Percentiles rank a stretch among this genome's conserved stretches.
These are phyloP conservation scores for Etia nguti DNA, from an alignment of 2,113 vertebrate species.

Conservation along the genomic window DNA sequence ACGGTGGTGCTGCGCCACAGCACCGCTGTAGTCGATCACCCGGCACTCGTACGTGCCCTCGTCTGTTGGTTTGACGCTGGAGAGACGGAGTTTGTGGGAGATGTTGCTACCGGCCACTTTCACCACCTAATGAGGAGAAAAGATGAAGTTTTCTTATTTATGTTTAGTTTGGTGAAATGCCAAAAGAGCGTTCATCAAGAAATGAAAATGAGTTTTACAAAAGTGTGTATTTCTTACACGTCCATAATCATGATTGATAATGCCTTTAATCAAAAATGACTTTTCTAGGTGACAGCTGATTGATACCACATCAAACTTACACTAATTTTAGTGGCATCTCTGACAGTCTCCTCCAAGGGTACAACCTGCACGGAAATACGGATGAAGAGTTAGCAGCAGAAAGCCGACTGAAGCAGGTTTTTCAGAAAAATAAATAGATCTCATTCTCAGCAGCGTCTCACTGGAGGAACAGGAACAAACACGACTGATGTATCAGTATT, in stretches of 20 bases:
- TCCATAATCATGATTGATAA: neutral
- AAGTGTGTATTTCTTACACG: neutral
- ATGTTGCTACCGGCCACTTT: slow-evolving; percentile 97
- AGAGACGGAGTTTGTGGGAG: slow-evolving; percentile 94
- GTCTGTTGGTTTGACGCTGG: slow-evolving; percentile 85
- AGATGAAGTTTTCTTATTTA: neutral
- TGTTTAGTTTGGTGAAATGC: neutral
- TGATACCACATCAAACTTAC: slow-evolving; percentile 75
- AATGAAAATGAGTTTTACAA: neutral
- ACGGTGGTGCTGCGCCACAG: slow-evolving; percentile 81
- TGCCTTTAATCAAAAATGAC: neutral
- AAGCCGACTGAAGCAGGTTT: neutral
- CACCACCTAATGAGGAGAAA: slow-evolving; percentile 79
- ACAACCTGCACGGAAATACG: slow-evolving; percentile 72
- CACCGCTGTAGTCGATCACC: slow-evolving; percentile 88
- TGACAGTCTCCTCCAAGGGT: slow-evolving; percentile 79
- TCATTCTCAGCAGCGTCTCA: neutral
- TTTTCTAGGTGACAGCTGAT: neutral
- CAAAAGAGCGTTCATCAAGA: neutral
- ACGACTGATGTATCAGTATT: neutral
- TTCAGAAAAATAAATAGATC: neutral
- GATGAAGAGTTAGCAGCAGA: neutral
- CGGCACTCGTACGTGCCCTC: slow-evolving; percentile 92
- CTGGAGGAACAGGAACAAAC: neutral
- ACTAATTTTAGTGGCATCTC: slow-evolving; percentile 92